A percentile compares a stretch with the other conserved stretches of the same genome.
Conservation (phyloP, 2,113 vertebrate species). For the Triplophysa siluroides region DNA sequence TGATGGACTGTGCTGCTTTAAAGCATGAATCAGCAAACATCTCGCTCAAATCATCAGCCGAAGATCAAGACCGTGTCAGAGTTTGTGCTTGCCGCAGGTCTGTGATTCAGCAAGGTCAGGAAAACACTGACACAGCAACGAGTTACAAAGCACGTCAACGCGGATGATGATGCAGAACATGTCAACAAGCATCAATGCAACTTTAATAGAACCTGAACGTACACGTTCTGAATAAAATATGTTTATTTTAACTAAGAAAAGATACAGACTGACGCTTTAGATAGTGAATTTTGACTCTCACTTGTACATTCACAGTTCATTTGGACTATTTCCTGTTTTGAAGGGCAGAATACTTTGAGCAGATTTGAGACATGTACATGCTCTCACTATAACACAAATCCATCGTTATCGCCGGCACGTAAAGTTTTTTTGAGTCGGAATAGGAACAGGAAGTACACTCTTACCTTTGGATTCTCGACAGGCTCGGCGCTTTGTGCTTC, state of each 20-base stretch:
- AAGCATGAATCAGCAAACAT: slow-evolving; percentile 42
- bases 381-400: slow-evolving; percentile 13
- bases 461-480: slow-evolving; percentile 87
- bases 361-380: neutral
- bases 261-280: no score
- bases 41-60: slow-evolving; percentile 1
- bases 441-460: slow-evolving; percentile 40
- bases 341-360: neutral
- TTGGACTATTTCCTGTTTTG: neutral
- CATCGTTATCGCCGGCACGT: neutral
- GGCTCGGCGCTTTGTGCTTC: slow-evolving; percentile 80
- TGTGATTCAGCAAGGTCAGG: slow-evolving; percentile 40
- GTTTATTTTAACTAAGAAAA: no score
- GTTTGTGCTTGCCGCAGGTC: neutral
- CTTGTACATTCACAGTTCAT: neutral
- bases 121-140: neutral
- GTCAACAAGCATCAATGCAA: neutral
- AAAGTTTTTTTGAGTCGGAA: neutral
- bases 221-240: no score
- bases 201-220: no score
- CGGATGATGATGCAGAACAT: neutral
- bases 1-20: neutral
- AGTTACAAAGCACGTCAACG: slow-evolving; percentile 20
- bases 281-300: no score
- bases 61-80: slow-evolving; percentile 4